These are phyloP conservation scores for Tupaia tana DNA, from an alignment of 2,113 vertebrate species.

Conservation along the genomic window DNA sequence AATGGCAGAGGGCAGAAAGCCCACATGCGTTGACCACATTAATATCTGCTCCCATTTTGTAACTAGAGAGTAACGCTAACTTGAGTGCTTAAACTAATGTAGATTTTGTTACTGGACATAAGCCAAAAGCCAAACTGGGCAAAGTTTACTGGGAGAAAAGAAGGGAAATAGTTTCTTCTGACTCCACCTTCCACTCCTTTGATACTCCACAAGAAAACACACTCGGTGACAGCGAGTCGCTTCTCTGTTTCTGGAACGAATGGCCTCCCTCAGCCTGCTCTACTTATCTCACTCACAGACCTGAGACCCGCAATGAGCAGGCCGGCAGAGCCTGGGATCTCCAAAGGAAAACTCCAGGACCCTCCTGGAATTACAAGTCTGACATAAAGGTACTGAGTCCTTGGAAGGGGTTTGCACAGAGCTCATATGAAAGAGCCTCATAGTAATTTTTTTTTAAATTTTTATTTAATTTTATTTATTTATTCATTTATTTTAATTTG, in stretches of 20 bases:
- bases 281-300: fast-evolving
- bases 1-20: not conserved
- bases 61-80: not conserved
- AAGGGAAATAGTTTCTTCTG: not conserved
- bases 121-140: not conserved
- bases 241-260: too few species aligned
- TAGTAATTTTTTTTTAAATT: too few species aligned
- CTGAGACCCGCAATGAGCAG: fast-evolving
- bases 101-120: not conserved
- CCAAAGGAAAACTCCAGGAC: not conserved
- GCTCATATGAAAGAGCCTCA: not conserved
- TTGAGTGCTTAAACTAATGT: fast-evolving
- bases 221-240: fast-evolving
- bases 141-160: too few species aligned
- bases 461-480: too few species aligned
- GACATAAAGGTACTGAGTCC: not conserved
- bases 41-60: too few species aligned
- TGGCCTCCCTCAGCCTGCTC: not conserved
- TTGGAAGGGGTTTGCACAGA: not conserved
- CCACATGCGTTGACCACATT: too few species aligned
- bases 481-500: too few species aligned
- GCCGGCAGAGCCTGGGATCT: not conserved
- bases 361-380: fast-evolving
- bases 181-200: fast-evolving
- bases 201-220: fast-evolving